These are phyloP conservation scores for Allobates femoralis DNA, from an alignment of 2,797 vertebrate species.

Conservation along the genomic window DNA sequence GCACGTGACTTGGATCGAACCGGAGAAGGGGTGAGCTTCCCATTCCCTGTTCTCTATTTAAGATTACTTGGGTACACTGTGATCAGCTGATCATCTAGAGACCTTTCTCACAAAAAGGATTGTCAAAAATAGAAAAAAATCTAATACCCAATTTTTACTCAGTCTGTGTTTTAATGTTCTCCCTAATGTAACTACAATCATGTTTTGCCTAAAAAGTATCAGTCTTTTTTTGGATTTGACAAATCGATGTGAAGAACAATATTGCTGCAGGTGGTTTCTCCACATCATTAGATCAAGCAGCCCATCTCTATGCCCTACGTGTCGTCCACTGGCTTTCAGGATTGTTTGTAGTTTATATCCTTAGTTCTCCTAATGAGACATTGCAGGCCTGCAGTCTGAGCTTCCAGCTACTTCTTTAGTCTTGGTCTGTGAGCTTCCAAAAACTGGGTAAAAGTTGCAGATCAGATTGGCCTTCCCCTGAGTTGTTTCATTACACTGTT, in stretches of 20 bases:
- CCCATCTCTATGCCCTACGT: background rate
- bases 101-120: background rate
- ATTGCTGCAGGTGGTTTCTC: background rate
- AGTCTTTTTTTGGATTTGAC: background rate
- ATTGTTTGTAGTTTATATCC: background rate
- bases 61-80: too few species aligned
- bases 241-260: background rate
- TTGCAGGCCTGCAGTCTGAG: slow-evolving; percentile 22
- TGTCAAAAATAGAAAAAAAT: background rate
- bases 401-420: background rate
- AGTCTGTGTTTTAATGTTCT: background rate
- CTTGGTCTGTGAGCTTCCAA: slow-evolving; percentile 61
- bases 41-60: too few species aligned
- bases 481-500: slow-evolving; percentile 72
- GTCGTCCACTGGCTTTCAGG: background rate
- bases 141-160: background rate
- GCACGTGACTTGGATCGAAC: too few species aligned
- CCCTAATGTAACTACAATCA: background rate
- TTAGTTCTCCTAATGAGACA: slow-evolving; percentile 19
- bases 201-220: background rate
- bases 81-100: too few species aligned
- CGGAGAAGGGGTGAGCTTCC: too few species aligned
- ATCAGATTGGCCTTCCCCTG: slow-evolving; percentile 68
- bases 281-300: slow-evolving; percentile 22
- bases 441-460: slow-evolving; percentile 66